A percentile compares a stretch with the other conserved stretches of the same genome.
phyloP scores from a whole-genome alignment of 2,797 vertebrate species.

The Garrulus glandarius region DNA sequence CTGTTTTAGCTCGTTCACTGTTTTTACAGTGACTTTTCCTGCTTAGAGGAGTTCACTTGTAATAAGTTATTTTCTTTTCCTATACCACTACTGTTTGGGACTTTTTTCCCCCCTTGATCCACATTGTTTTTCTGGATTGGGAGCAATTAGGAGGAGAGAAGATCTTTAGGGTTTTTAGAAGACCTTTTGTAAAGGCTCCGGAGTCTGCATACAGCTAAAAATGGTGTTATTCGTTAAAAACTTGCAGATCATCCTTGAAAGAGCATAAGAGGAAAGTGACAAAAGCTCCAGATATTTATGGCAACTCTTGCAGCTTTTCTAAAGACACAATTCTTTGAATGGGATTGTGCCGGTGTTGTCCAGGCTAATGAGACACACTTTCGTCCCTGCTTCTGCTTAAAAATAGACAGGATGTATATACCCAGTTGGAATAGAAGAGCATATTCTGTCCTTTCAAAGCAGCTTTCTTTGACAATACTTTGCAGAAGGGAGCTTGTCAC shows the following conservation, averaged over 20 bases:
- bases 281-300: neutral
- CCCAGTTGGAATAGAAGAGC: neutral
- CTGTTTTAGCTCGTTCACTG: neutral
- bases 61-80: neutral
- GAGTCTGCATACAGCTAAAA: neutral
- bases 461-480: neutral
- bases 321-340: neutral
- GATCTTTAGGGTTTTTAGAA: neutral
- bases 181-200: neutral
- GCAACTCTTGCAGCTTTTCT: neutral
- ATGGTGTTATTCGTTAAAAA: neutral
- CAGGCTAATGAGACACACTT: neutral
- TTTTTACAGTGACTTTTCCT: neutral
- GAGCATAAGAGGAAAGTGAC: neutral
- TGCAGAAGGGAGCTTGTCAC: neutral
- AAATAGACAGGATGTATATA: neutral
- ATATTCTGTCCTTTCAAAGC: neutral
- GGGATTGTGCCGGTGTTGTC: neutral
- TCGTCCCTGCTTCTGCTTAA: neutral
- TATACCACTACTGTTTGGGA: neutral
- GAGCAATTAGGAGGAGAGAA: neutral
- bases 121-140: neutral
- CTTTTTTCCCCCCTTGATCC: rapidly evolving
- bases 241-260: neutral
- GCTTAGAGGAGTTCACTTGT: neutral